Conservation (phyloP, 2,888 invertebrate species). For the Onthophagus sagittarius region DNA sequence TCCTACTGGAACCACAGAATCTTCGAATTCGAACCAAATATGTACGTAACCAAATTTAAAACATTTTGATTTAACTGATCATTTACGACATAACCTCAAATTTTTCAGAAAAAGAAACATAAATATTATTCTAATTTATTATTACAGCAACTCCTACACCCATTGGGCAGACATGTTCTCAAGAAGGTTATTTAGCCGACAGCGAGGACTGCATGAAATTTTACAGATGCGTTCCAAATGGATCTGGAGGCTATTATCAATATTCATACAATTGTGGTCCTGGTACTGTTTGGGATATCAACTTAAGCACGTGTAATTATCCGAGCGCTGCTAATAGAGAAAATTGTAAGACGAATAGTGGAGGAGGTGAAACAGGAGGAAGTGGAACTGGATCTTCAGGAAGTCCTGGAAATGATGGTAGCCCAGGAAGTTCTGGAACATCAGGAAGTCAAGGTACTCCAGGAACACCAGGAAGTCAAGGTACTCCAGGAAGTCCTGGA, state of each 20-base stretch:
- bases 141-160: conserved; percentile 17
- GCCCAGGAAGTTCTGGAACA: conserved; percentile 32
- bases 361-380: conserved; percentile 38
- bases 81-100: too few species aligned
- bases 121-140: background rate
- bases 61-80: too few species aligned
- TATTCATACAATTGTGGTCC: conserved; percentile 70
- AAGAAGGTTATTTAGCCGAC: conserved; percentile 70
- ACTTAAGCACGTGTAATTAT: conserved; percentile 67
- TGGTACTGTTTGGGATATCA: conserved; percentile 75
- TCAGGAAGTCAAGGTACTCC: conserved; percentile 20
- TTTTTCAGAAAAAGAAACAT: conserved; percentile 45
- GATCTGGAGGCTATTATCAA: conserved; percentile 34
- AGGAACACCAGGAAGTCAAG: background rate
- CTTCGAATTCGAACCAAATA: conserved; percentile 41
- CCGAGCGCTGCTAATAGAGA: conserved; percentile 54
- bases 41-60: conserved; percentile 48
- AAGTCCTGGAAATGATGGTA: conserved; percentile 12
- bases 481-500: background rate
- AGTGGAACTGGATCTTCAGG: conserved; percentile 37
- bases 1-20: conserved; percentile 20
- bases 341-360: conserved; percentile 47
- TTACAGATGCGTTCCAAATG: conserved; percentile 68
- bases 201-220: conserved; percentile 67
- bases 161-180: conserved; percentile 48